These are phyloP conservation scores for Silurus meridionalis DNA, from an alignment of 2,113 vertebrate genomes.

Conservation along the genomic window DNA sequence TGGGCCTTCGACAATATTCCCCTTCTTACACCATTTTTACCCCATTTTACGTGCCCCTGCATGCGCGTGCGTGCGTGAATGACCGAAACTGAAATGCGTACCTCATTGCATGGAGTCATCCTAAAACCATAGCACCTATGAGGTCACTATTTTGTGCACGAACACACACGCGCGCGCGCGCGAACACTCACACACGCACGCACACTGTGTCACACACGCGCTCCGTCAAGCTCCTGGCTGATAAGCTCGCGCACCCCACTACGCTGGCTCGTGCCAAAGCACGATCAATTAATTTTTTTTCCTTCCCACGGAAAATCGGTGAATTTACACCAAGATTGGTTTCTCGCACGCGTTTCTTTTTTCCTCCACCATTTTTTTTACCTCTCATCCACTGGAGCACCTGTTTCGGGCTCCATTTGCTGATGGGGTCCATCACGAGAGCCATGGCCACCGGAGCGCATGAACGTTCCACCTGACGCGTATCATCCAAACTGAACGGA, in stretches of 20 bases:
- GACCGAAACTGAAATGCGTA: neutral
- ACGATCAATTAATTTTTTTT: constrained; percentile 37
- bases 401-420: constrained; percentile 82
- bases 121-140: constrained; percentile 30
- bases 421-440: constrained; percentile 82
- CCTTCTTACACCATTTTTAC: neutral
- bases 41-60: neutral
- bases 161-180: neutral
- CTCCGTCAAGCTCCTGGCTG: constrained; percentile 30
- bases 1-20: neutral
- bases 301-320: neutral
- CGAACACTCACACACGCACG: neutral
- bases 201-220: constrained; percentile 25
- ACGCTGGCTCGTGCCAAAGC: neutral
- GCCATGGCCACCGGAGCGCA: constrained; percentile 75
- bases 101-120: constrained; percentile 42
- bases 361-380: constrained; percentile 49
- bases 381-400: constrained; percentile 85
- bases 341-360: constrained; percentile 1
- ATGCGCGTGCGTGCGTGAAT: neutral
- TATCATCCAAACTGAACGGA: constrained; percentile 40
- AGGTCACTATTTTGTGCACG: constrained; percentile 41
- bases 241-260: constrained; percentile 47
- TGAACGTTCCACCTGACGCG: constrained; percentile 63
- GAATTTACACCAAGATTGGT: neutral